Evolutionary conservation across 2,113 vertebrate species (phyloP), one percentile per base, ranked within the genome.

Genomic region (Lamprologus speciosus): DNA sequence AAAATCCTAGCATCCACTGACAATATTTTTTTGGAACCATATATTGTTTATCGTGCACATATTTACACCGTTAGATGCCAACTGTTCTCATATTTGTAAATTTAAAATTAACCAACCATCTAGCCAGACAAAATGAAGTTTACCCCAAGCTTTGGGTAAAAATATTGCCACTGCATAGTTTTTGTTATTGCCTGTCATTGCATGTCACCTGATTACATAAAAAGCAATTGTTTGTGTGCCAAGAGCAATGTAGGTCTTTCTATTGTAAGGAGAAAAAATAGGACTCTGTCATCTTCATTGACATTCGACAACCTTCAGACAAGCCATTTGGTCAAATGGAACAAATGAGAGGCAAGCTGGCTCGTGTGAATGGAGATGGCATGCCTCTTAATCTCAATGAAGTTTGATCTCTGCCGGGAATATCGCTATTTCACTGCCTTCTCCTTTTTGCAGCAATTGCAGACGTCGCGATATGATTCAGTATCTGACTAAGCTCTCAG

Each of bases 391-490:
- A 92, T 92, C 93, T 93, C 40, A 82, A 53, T 50, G 84, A 84
- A 84, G 91, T 88, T 91, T 85, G 84, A 87, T 90, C 84, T 85
- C 89, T 78, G 84, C 81, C 75, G 82, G 85, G 78, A 85, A 75
- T 80, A 81, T 88, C 55, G 84, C 87, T 86, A 70, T 82, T 85
- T 81, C 65, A 68, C 85, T 40, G 60, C 86, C 42, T 89, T 80
- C 55, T 89, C 85, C 80, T 88, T 87, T 92, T 60, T 53, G 83
- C 84, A 65, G 86, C 87, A 90, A 89, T 88, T 92, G 85, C 90
- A 93, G 88, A 93, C 82, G 87, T 89, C 85, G 65, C 50, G 91
- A 94, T 93, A 86, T 55, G 89, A 92, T 93, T 93, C 91, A 88
- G 86, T 33, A 87, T 91, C 88, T 93, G 89, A 82, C 88, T 89